These are phyloP conservation scores for Phaenicophaeus curvirostris DNA, from an alignment of 2,797 vertebrate species.

Conservation along the genomic window DNA sequence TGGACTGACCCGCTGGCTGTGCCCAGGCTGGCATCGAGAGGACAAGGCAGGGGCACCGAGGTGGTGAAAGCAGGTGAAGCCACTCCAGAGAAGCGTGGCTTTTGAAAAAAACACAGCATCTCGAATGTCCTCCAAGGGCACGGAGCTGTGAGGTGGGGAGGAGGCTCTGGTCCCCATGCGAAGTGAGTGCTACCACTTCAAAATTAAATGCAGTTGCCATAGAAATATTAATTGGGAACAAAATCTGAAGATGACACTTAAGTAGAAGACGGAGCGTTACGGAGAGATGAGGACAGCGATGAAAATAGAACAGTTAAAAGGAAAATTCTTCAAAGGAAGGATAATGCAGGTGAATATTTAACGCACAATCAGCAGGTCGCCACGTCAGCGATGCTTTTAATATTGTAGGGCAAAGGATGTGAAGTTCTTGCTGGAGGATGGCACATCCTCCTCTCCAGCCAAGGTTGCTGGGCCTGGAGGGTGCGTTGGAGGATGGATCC, in stretches of 20 bases:
- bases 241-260: conserved; percentile 66
- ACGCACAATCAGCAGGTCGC: conserved; percentile 19
- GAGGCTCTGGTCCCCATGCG: neutral
- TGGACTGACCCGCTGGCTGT: neutral
- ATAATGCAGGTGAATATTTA: conserved; percentile 44
- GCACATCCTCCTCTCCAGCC: neutral
- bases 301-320: conserved; percentile 66
- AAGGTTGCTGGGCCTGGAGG: neutral
- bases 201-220: conserved; percentile 69
- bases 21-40: neutral
- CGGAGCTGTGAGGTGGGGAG: neutral
- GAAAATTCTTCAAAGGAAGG: conserved; percentile 58
- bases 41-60: neutral
- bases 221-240: conserved; percentile 72
- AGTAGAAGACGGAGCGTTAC: conserved; percentile 36
- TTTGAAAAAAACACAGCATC: neutral
- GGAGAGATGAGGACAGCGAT: conserved; percentile 48
- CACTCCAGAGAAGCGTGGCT: neutral
- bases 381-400: neutral
- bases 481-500: neutral
- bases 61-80: neutral
- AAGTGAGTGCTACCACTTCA: conserved; percentile 7
- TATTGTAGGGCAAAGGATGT: neutral
- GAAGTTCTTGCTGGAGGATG: neutral
- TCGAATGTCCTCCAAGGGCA: neutral